These are phyloP conservation scores for Sceloporus undulatus DNA, from an alignment of 2,113 vertebrate species.

Conservation along the genomic window DNA sequence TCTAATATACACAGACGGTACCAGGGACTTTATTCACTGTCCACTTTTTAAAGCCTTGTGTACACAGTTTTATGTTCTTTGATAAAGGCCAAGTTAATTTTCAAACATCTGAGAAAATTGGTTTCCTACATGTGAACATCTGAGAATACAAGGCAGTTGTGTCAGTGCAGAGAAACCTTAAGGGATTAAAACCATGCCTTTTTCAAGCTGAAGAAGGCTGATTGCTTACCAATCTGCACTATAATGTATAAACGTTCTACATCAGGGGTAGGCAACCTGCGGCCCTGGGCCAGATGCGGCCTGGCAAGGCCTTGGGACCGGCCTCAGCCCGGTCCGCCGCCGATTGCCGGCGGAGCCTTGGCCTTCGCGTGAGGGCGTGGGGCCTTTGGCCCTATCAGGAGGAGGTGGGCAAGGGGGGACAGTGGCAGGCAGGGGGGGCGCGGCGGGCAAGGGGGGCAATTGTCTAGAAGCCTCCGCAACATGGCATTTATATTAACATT, in stretches of 20 bases:
- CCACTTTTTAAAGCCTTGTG: background rate
- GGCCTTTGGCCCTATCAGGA: no score
- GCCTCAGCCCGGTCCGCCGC: no score
- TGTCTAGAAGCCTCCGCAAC: no score
- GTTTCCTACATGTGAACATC: background rate
- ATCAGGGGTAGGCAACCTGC: no score
- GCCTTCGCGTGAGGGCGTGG: no score
- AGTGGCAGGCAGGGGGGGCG: no score
- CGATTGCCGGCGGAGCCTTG: no score
- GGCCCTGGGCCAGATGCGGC: no score
- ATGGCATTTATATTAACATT: no score
- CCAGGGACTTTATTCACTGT: conserved; percentile 6
- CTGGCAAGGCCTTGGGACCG: no score
- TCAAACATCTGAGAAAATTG: conserved; percentile 9
- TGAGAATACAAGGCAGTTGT: conserved; percentile 18
- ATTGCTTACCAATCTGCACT: background rate
- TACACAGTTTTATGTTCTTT: conserved; percentile 1
- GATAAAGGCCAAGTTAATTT: conserved; percentile 40
- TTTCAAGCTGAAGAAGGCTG: conserved; percentile 21
- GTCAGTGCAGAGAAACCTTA: background rate
- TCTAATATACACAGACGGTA: conserved; percentile 31
- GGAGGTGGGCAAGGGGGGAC: no score
- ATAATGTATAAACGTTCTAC: background rate
- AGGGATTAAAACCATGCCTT: background rate
- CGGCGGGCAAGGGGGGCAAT: no score